Evolutionary conservation across 2,888 invertebrate genomes (phyloP).

Genomic region (Drosophila rubida): DNA sequence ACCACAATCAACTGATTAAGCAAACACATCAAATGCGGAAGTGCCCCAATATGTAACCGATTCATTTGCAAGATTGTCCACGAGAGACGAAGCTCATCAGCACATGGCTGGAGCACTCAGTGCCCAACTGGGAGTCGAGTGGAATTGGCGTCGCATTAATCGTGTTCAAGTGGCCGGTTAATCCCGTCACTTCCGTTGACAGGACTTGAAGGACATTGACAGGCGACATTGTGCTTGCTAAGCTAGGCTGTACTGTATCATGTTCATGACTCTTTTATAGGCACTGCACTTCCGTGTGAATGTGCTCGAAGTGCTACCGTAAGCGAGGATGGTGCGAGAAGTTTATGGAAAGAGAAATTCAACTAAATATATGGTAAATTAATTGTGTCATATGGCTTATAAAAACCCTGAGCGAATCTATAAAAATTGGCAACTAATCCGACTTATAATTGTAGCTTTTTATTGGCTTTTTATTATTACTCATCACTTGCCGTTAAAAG

Average conservation of each 20-base stretch:
- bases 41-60: slow-evolving; percentile 30
- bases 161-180: slow-evolving; percentile 78
- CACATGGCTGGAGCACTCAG: not conserved
- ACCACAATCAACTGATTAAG: slow-evolving; percentile 35
- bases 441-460: not conserved
- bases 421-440: not conserved
- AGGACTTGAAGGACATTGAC: slow-evolving; percentile 30
- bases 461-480: not conserved
- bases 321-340: slow-evolving; percentile 37
- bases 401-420: not conserved
- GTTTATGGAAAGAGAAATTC: too few species aligned
- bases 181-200: slow-evolving; percentile 68
- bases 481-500: not conserved
- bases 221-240: slow-evolving; percentile 14
- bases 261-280: slow-evolving; percentile 52
- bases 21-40: slow-evolving; percentile 42
- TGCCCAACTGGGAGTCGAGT: slow-evolving; percentile 3
- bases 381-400: too few species aligned
- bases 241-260: slow-evolving; percentile 32
- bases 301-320: slow-evolving; percentile 28
- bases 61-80: slow-evolving; percentile 16
- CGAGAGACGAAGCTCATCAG: not conserved
- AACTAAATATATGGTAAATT: too few species aligned
- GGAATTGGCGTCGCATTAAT: slow-evolving; percentile 41
- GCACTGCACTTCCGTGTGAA: slow-evolving; percentile 57